Evolutionary conservation across 2,113 vertebrate genomes (phyloP).

Genomic region (Echinops telfairi): DNA sequence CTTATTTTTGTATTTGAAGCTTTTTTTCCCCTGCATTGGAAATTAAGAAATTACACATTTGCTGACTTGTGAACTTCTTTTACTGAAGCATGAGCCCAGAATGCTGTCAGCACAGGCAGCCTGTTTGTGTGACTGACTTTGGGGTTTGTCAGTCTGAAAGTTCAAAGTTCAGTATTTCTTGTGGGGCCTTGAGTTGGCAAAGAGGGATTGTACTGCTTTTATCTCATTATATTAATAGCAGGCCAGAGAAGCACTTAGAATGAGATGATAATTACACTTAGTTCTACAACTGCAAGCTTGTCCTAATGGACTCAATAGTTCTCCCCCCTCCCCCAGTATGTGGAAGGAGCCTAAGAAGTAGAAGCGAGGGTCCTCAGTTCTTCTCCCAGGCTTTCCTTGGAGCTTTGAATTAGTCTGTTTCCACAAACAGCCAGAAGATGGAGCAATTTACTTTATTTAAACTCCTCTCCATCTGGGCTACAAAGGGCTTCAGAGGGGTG

Average conservation of each 20-base stretch:
- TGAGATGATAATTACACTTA: background rate
- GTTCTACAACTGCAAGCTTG: background rate
- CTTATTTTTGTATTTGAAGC: background rate
- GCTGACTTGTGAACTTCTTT: background rate
- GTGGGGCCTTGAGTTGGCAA: too few species aligned
- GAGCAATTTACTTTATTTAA: constrained; percentile 82
- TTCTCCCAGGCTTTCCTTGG: background rate
- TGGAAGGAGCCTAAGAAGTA: background rate
- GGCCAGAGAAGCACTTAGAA: background rate
- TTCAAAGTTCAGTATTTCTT: constrained; percentile 18
- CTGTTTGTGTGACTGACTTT: background rate
- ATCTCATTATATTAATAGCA: background rate
- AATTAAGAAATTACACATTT: background rate
- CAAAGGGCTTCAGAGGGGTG: background rate
- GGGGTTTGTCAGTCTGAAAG: background rate
- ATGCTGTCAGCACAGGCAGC: background rate
- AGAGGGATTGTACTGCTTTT: background rate
- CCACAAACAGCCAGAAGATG: constrained; percentile 84
- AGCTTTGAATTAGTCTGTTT: constrained; percentile 55
- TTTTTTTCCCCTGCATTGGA: background rate
- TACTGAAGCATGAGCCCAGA: background rate
- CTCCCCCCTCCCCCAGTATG: constrained; percentile 4
- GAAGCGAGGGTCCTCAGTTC: background rate
- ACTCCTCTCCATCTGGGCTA: background rate
- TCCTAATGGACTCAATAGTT: background rate